A percentile compares a stretch with the other conserved stretches of the same genome.
phyloP scores from a whole-genome alignment of 2,797 vertebrate genomes.

The Gastrophryne carolinensis region DNA sequence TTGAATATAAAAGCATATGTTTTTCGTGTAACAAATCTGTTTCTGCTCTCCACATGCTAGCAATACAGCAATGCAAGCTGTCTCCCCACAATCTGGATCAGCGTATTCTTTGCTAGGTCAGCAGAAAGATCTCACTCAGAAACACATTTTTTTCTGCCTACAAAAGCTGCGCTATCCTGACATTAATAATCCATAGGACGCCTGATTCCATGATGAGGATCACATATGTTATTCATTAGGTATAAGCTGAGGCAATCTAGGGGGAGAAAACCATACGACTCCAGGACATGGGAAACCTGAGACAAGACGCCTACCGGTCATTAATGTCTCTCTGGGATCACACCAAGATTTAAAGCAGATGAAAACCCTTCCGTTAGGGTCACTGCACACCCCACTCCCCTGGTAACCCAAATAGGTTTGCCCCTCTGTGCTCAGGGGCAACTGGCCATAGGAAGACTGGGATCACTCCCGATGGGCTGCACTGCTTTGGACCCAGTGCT shows the following conservation, averaged over 20 bases:
- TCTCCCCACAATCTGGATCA: background rate
- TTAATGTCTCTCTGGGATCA: too few species aligned
- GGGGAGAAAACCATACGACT: background rate
- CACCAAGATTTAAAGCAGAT: too few species aligned
- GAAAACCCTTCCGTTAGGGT: too few species aligned
- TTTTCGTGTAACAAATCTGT: too few species aligned
- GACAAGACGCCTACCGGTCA: conserved; percentile 9
- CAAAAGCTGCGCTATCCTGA: conserved; percentile 1
- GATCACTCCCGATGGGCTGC: too few species aligned
- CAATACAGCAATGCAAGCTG: background rate
- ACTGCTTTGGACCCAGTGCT: too few species aligned
- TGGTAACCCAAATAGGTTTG: too few species aligned
- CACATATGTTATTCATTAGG: conserved; percentile 40
- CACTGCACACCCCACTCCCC: too few species aligned
- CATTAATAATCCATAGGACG: conserved; percentile 40
- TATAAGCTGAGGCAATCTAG: conserved; percentile 10
- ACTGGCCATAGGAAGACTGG: too few species aligned
- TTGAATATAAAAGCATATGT: too few species aligned
- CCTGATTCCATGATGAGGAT: background rate
- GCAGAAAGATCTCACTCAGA: conserved; percentile 4
- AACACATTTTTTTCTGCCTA: conserved; percentile 7
- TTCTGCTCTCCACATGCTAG: too few species aligned
- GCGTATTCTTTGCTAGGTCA: background rate
- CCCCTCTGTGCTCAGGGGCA: too few species aligned
- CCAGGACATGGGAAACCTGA: conserved; percentile 2